These are phyloP conservation scores for Hirundo rustica DNA, from an alignment of 2,797 vertebrate species.

Conservation along the genomic window DNA sequence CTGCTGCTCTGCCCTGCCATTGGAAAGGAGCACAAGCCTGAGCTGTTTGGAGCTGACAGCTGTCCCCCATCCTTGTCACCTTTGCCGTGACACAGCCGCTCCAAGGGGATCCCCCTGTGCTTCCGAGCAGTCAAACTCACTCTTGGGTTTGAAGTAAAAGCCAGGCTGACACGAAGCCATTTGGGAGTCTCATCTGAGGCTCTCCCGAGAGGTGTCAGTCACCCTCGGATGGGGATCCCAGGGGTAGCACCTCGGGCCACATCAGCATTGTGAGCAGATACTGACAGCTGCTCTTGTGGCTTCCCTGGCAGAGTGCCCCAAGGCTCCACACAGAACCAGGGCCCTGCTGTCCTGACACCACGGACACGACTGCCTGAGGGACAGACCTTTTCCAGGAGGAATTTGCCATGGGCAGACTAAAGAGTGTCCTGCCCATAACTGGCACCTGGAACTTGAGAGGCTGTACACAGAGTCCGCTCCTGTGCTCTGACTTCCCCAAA, in stretches of 20 bases:
- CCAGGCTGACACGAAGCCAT: not conserved
- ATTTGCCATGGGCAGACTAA: not conserved
- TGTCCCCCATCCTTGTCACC: not conserved
- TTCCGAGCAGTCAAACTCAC: not conserved
- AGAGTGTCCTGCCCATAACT: not conserved
- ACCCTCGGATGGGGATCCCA: not conserved
- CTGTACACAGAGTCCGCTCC: not conserved
- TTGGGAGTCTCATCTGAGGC: not conserved
- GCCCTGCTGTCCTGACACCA: not conserved
- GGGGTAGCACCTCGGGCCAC: not conserved
- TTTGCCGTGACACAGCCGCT: not conserved
- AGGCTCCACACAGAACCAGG: not conserved
- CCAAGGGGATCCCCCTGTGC: not conserved
- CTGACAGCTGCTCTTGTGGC: not conserved
- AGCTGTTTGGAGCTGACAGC: constrained; percentile 17
- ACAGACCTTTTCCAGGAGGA: not conserved
- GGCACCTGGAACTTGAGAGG: not conserved
- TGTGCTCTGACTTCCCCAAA: not conserved
- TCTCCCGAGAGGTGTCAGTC: not conserved
- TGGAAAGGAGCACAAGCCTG: not conserved
- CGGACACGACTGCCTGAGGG: fast-evolving
- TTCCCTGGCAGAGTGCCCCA: not conserved
- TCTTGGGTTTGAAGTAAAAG: not conserved
- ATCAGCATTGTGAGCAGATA: not conserved
- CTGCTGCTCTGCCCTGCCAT: not conserved